Base-by-base conservation (phyloP, 2,113 vertebrate genomes). In the Taurulus bubalis region DNA sequence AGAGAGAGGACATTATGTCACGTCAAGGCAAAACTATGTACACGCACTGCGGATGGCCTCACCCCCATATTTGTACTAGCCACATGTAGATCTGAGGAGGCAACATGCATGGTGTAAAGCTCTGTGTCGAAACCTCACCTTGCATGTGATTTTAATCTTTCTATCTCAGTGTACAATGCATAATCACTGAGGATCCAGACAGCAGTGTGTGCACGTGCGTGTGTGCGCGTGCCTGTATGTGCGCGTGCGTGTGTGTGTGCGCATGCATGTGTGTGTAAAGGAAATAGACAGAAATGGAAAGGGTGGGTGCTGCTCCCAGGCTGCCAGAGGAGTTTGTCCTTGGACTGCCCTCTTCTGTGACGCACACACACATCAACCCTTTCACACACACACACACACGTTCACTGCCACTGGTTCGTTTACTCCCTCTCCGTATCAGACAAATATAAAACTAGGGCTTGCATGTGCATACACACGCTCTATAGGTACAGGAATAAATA, bases 261-360 rank as follows among this genome's bases (percentile, higher is more conserved):
- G 47, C 1, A 30, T 32, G 58, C 15, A 28, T 18, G 28, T 20
- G 58, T 32, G 56, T 32, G 16, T 62, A 15, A 47, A 18, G n/a
- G n/a, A 45, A 82, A 80, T 82, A 88, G 80, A 86, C 55, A n/a
- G 51, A 82, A 59, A 80, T 83, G 75, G 77, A 85, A 80, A 14
- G 71, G 86, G 77, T 89, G 92, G 85, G 75, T 86, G 86, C 84
- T 90, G 89, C 90, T 85, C 85, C 84, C 86, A 86, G 86, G 84
- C 89, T 89, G 80, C 86, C 76, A 84, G 83, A 87, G 82, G 88
- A 94, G 86, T 88, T 86, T 93, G 93, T 94, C 95, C 95, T 95
- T 95, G 95, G 88, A 87, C 89, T 94, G 95, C 92, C 95, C 94
- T 95, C 91, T 20, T 90, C 89, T 85, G 80, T 93, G 90, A 94